phyloP scores from a whole-genome alignment of 2,888 invertebrate species.

The Lepidocyrtinus sp. region DNA sequence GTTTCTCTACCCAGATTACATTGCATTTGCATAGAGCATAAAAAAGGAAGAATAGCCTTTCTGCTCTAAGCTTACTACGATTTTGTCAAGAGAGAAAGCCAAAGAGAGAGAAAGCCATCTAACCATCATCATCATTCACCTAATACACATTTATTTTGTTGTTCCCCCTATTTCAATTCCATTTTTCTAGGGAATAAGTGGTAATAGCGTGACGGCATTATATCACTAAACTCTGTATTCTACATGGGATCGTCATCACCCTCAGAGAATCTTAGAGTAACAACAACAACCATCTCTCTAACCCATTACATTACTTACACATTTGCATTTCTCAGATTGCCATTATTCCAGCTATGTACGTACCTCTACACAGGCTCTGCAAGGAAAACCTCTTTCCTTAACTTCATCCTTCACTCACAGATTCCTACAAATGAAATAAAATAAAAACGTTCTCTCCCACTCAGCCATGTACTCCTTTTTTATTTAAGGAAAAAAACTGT shows the following conservation, averaged over 20 bases:
- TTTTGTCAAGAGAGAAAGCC: conserved; percentile 28
- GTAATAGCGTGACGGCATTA: conserved; percentile 18
- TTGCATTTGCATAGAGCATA: conserved; percentile 44
- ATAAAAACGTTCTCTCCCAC: neutral
- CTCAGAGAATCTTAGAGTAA: neutral
- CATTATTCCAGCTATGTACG: conserved; percentile 26
- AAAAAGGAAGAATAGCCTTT: conserved; percentile 21
- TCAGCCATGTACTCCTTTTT: neutral
- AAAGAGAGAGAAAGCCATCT: conserved; percentile 22
- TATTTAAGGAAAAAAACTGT: conserved; percentile 26
- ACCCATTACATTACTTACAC: conserved; percentile 61
- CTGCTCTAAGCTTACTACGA: conserved; percentile 9
- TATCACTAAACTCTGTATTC: conserved; percentile 1
- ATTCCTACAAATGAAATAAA: conserved; percentile 17
- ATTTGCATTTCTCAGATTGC: conserved; percentile 57
- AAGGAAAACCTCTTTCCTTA: conserved; percentile 4
- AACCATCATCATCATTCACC: conserved; percentile 38
- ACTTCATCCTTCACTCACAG: conserved; percentile 18
- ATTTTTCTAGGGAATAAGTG: conserved; percentile 11
- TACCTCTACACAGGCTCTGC: too few relatives aligned
- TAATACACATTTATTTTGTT: conserved; percentile 48
- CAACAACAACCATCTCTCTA: conserved; percentile 28
- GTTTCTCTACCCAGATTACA: conserved; percentile 38
- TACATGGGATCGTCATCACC: neutral
- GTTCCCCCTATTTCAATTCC: conserved; percentile 21